Conservation (phyloP, 2,113 vertebrate genomes). For the Paralichthys olivaceus region DNA sequence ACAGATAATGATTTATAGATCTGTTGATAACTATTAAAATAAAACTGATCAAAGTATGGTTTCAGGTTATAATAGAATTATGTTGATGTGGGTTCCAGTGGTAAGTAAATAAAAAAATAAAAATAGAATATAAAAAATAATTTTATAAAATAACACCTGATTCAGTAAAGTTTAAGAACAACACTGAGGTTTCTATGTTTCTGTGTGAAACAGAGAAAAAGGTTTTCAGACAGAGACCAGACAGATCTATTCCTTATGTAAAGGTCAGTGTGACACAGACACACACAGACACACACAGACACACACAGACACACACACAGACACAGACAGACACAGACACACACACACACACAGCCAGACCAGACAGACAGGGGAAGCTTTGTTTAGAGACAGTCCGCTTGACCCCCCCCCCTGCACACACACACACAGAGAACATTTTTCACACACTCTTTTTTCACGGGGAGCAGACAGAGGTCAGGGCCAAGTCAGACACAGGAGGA, state of each 20-base stretch:
- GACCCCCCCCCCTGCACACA: slow-evolving; percentile 17
- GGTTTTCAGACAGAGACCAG: slow-evolving; percentile 45
- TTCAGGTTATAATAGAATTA: no score
- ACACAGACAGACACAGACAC: slow-evolving; percentile 20
- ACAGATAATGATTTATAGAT: no score
- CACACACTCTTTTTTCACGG: slow-evolving; percentile 59
- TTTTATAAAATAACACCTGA: neutral
- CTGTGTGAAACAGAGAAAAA: slow-evolving; percentile 10
- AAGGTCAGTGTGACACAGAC: slow-evolving; percentile 32
- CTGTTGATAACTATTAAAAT: no score
- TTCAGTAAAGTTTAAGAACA: neutral
- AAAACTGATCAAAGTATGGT: no score
- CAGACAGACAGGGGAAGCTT: slow-evolving; percentile 65
- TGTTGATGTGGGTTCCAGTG: no score
- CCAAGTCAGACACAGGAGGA: slow-evolving; percentile 62
- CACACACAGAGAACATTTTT: slow-evolving; percentile 46
- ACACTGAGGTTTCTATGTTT: neutral
- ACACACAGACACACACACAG: slow-evolving; percentile 25
- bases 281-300: slow-evolving; percentile 23
- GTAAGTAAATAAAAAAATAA: neutral
- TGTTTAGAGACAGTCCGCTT: slow-evolving; percentile 70
- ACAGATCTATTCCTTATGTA: slow-evolving; percentile 28
- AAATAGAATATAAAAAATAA: neutral
- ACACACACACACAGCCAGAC: slow-evolving; percentile 31
- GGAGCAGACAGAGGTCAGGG: slow-evolving; percentile 67